phyloP scores from a whole-genome alignment of 2,797 vertebrate species.

The Tapirus indicus region DNA sequence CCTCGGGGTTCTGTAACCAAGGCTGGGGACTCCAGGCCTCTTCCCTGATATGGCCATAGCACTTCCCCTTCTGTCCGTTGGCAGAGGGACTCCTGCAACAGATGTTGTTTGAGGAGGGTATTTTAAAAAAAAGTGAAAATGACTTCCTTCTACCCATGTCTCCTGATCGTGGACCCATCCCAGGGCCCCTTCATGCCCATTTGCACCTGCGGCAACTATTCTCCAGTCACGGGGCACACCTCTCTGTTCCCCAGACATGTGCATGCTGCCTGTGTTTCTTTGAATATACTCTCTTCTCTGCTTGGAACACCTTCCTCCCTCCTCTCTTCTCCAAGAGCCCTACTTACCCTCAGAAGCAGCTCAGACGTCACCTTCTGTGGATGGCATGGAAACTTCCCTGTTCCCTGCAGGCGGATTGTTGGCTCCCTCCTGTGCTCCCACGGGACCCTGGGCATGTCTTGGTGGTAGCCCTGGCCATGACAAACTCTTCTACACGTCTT shows the following conservation, averaged over 20 bases:
- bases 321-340: not conserved
- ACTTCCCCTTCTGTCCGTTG: not conserved
- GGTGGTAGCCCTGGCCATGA: no score
- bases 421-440: not conserved
- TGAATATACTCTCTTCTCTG: not conserved
- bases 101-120: not conserved
- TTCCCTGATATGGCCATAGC: not conserved
- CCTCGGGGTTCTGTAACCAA: not conserved
- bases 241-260: not conserved
- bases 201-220: fast-evolving
- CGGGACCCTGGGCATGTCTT: fast-evolving
- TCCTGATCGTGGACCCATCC: fast-evolving
- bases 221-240: not conserved
- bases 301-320: no score
- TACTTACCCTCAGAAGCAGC: not conserved
- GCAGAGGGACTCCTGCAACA: not conserved
- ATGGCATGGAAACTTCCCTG: fast-evolving
- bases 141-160: not conserved
- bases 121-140: not conserved
- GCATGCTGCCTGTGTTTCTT: fast-evolving
- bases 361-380: not conserved
- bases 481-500: not conserved
- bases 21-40: no score
- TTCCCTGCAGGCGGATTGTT: fast-evolving
- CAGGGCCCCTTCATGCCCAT: fast-evolving